Percentiles rank a stretch among this genome's conserved stretches.
These are phyloP conservation scores for Etheostoma nigrum DNA, from an alignment of 2,797 vertebrate species.

Conservation along the genomic window DNA sequence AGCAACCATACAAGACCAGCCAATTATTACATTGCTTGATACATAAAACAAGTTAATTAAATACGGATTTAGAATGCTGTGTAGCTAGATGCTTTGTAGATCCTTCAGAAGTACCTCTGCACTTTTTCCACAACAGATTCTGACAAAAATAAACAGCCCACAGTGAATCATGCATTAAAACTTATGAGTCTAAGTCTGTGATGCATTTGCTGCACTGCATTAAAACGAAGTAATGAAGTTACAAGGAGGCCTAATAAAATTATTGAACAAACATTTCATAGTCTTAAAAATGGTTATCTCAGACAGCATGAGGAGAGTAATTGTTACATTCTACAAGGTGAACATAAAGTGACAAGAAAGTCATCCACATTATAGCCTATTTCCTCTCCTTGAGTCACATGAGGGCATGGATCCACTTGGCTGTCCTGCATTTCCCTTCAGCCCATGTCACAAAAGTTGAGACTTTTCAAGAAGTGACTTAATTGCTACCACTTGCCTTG, in stretches of 20 bases:
- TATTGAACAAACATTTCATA: slow-evolving; percentile 29
- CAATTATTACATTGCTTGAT: background rate
- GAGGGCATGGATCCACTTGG: slow-evolving; percentile 19
- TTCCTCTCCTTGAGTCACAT: slow-evolving; percentile 25
- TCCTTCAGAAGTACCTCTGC: background rate
- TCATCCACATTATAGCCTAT: slow-evolving; percentile 13
- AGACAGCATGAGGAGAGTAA: slow-evolving; percentile 26
- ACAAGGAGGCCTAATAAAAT: slow-evolving; percentile 11
- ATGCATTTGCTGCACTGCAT: slow-evolving; percentile 25
- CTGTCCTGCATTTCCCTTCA: slow-evolving; percentile 45
- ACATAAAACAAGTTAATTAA: slow-evolving; percentile 3
- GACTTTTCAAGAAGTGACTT: slow-evolving; percentile 51
- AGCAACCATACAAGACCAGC: background rate
- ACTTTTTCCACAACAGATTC: background rate
- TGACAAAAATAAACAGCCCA: slow-evolving; percentile 1
- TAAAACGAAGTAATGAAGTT: slow-evolving; percentile 52
- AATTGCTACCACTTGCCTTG: slow-evolving; percentile 63
- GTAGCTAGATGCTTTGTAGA: background rate
- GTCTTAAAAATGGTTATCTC: slow-evolving; percentile 30
- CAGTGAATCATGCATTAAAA: slow-evolving; percentile 6
- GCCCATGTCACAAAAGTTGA: slow-evolving; percentile 52
- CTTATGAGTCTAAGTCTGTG: background rate
- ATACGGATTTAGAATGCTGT: slow-evolving; percentile 4
- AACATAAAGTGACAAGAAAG: slow-evolving; percentile 40
- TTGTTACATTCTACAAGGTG: slow-evolving; percentile 49